These are phyloP conservation scores for Oligia strigilis DNA, from an alignment of 2,888 invertebrate species.

Conservation along the genomic window DNA sequence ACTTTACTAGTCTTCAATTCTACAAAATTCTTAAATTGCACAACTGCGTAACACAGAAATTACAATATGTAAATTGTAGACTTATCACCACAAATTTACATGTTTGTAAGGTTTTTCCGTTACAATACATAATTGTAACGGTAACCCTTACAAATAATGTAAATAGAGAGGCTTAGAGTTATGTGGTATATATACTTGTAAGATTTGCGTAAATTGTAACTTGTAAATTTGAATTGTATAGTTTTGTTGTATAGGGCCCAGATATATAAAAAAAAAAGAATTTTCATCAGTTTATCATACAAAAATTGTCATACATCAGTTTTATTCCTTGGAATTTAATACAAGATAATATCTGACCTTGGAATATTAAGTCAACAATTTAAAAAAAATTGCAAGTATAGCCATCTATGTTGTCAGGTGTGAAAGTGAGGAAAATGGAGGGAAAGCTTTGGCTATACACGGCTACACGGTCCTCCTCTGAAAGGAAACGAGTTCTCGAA, in stretches of 20 bases:
- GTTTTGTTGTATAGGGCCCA: too few relatives aligned
- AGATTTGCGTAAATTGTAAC: too few relatives aligned
- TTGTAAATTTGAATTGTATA: too few relatives aligned
- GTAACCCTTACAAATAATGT: too few relatives aligned
- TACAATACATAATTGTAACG: too few relatives aligned
- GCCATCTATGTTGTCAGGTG: conserved; percentile 48
- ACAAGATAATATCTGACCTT: background rate
- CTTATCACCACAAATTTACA: background rate
- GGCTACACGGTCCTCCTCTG: background rate
- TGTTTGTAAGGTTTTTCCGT: background rate
- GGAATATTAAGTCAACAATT: too few relatives aligned
- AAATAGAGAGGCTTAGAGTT: too few relatives aligned
- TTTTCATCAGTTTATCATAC: background rate
- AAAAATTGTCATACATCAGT: background rate
- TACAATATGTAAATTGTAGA: background rate
- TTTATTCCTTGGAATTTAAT: background rate
- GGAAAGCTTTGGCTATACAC: background rate
- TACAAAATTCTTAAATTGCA: background rate
- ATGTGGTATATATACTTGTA: too few relatives aligned
- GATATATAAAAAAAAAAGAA: too few relatives aligned
- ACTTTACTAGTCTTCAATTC: background rate
- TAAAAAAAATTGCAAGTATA: background rate
- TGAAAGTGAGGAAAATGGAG: conserved; percentile 18
- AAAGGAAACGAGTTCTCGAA: conserved; percentile 23
- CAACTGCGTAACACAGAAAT: background rate